A percentile compares a stretch with the other conserved stretches of the same genome.
Conservation (phyloP, 1,140 invertebrate species). For the Subanguina moxae region DNA sequence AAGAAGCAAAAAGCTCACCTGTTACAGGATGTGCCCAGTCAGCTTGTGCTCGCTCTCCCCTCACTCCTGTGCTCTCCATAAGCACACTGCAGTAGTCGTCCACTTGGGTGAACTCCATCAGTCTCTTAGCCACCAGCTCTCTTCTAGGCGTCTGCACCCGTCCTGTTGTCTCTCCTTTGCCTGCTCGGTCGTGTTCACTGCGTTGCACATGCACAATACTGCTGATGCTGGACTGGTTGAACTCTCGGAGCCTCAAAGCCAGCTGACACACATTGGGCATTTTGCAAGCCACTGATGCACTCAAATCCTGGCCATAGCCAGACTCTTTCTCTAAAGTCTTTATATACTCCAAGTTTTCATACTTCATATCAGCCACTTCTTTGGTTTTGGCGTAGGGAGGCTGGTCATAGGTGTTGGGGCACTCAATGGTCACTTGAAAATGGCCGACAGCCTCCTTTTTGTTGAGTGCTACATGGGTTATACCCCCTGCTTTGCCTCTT, state of each 20-base stretch:
- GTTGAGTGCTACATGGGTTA: constrained; percentile 45
- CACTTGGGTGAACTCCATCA: constrained; percentile 27
- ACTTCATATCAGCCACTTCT: constrained; percentile 39
- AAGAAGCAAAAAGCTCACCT: constrained; percentile 33
- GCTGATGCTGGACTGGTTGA: constrained; percentile 9
- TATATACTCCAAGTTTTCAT: constrained; percentile 41
- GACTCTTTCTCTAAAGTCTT: constrained; percentile 9
- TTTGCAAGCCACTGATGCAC: not conserved
- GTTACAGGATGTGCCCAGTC: constrained; percentile 39
- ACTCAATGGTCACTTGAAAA: constrained; percentile 42
- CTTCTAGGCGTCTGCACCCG: constrained; percentile 13
- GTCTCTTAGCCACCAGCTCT: constrained; percentile 14
- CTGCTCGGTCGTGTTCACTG: constrained; percentile 22
- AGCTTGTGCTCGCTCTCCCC: constrained; percentile 16
- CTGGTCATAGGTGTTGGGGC: constrained; percentile 21
- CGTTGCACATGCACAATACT: constrained; percentile 41
- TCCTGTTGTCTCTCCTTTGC: constrained; percentile 14
- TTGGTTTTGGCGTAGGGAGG: constrained; percentile 7
- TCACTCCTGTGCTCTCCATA: constrained; percentile 43
- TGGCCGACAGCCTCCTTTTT: constrained; percentile 36
- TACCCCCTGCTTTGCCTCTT: constrained; percentile 32
- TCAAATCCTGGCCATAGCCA: not conserved
- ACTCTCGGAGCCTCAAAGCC: not conserved
- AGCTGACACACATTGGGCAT: not conserved
- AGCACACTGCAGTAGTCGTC: constrained; percentile 43